phyloP scores from a whole-genome alignment of 2,113 vertebrate species.

The Archocentrus centrarchus region DNA sequence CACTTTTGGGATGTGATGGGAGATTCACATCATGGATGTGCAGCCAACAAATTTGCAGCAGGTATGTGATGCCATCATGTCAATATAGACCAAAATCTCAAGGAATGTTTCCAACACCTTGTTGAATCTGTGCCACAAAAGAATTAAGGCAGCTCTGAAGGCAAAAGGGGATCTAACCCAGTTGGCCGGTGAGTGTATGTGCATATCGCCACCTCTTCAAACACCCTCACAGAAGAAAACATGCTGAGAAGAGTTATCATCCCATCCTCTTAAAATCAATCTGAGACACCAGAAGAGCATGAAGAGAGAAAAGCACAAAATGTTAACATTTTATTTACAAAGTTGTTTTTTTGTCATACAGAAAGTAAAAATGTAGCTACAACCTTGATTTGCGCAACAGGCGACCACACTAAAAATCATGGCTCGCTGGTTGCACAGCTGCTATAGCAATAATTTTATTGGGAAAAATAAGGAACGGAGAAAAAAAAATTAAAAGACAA shows the following conservation, averaged over 20 bases:
- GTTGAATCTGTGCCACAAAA: background rate
- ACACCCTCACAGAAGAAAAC: background rate
- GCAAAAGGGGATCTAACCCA: background rate
- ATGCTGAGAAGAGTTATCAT: background rate
- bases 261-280: background rate
- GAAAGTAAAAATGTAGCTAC: conserved; percentile 97
- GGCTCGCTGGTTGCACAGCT: conserved; percentile 86
- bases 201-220: background rate
- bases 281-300: conserved; percentile 36
- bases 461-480: conserved; percentile 61
- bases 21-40: too few relatives aligned
- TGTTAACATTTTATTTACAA: conserved; percentile 99
- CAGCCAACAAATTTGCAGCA: background rate
- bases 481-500: conserved; percentile 53
- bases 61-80: background rate
- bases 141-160: background rate
- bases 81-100: background rate
- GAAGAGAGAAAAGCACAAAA: conserved; percentile 84
- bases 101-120: background rate
- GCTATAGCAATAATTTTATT: conserved; percentile 89
- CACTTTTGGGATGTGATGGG: too few relatives aligned
- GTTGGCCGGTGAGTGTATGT: too few relatives aligned
- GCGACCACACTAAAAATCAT: conserved; percentile 84
- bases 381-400: conserved; percentile 86
- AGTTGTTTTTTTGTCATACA: conserved; percentile 88